These are phyloP conservation scores for Lepus americanus DNA, from an alignment of 2,113 vertebrate species.

Conservation along the genomic window DNA sequence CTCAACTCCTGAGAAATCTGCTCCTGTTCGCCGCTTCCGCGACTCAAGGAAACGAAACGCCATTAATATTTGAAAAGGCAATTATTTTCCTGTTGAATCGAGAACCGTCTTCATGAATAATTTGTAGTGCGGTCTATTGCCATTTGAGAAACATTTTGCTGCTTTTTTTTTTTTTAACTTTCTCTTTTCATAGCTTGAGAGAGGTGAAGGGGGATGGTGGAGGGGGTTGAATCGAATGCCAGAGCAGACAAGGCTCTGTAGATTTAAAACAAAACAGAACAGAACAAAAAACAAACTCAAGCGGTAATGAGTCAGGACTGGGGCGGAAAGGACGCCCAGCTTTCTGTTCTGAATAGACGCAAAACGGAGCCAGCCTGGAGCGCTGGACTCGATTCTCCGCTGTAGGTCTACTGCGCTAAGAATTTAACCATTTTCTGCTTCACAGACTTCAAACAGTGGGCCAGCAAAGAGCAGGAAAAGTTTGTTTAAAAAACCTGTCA, in stretches of 20 bases:
- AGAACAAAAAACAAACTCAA: background rate
- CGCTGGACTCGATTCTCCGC: conserved; percentile 84
- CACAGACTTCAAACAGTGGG: conserved; percentile 88
- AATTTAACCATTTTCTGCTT: conserved; percentile 91
- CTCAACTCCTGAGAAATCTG: conserved; percentile 76
- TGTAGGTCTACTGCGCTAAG: conserved; percentile 88
- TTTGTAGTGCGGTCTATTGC: conserved; percentile 88
- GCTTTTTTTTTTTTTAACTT: background rate
- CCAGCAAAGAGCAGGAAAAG: conserved; percentile 89
- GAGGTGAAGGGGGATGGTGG: background rate
- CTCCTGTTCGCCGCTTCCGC: conserved; percentile 73
- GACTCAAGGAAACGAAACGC: conserved; percentile 85
- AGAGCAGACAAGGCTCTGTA: conserved; percentile 79
- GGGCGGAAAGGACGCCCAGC: conserved; percentile 77
- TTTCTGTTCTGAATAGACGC: conserved; percentile 83
- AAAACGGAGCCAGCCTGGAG: conserved; percentile 71
- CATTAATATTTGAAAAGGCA: conserved; percentile 91
- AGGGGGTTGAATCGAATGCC: conserved; percentile 79
- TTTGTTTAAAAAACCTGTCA: conserved; percentile 89
- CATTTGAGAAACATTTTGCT: conserved; percentile 88
- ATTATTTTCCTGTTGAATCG: conserved; percentile 90
- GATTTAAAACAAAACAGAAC: conserved; percentile 14
- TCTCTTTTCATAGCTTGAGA: conserved; percentile 82
- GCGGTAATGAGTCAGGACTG: conserved; percentile 83
- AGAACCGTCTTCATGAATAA: conserved; percentile 90